These are phyloP conservation scores for Diorhabda carinulata DNA, from an alignment of 1,140 invertebrate genomes.

Conservation along the genomic window DNA sequence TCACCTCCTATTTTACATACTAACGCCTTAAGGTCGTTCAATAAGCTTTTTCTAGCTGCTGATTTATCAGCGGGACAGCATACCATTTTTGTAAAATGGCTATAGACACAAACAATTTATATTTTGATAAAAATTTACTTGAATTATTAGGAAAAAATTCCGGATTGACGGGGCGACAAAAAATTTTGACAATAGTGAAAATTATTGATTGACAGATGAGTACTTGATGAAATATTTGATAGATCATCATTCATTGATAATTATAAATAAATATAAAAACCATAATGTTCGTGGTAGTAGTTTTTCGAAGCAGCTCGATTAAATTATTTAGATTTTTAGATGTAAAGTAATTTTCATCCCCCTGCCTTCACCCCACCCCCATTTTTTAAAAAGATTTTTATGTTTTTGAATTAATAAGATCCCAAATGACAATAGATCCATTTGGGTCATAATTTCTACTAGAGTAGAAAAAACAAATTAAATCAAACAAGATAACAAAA, in stretches of 20 bases:
- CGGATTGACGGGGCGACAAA: neutral
- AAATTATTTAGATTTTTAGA: no score
- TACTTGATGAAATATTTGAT: neutral
- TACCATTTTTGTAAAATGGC: conserved; percentile 21
- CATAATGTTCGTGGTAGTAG: neutral
- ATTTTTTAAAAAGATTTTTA: no score
- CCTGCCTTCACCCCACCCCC: no score
- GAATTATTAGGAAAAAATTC: conserved; percentile 4
- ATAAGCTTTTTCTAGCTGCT: conserved; percentile 34
- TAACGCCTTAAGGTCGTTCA: conserved; percentile 38
- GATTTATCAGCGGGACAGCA: conserved; percentile 37
- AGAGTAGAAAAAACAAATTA: no score
- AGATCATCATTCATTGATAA: neutral
- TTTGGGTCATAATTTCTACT: no score
- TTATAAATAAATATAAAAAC: neutral
- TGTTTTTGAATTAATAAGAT: no score
- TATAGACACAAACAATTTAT: neutral
- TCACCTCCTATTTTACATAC: conserved; percentile 39
- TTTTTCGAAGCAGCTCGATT: neutral
- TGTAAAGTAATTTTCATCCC: no score
- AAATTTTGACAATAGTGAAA: conserved; percentile 8
- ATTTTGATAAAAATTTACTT: neutral
- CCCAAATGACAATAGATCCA: no score
- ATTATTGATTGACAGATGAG: neutral
- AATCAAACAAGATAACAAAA: no score